Evolutionary conservation across 2,888 invertebrate species (phyloP).

Genomic region (Lithodes maja): DNA sequence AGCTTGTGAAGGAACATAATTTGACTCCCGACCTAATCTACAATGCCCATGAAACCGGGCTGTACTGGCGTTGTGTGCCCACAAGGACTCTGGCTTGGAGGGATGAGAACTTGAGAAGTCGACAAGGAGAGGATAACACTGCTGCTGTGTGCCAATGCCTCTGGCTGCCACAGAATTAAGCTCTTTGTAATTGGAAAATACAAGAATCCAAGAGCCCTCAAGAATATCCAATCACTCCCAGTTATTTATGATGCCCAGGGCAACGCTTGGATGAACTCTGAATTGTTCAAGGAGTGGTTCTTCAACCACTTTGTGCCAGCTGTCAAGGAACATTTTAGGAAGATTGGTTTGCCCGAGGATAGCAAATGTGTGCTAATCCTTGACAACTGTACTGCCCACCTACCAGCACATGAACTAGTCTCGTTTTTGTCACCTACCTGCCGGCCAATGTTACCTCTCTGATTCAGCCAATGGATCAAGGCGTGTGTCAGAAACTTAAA

Average conservation of each 20-base stretch:
- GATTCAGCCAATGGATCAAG: slow-evolving; percentile 9
- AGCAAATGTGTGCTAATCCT: slow-evolving; percentile 1
- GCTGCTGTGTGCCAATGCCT: background rate
- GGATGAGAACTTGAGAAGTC: background rate
- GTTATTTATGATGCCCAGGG: background rate
- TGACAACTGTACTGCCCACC: background rate
- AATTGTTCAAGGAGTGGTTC: slow-evolving; percentile 6
- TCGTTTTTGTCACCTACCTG: slow-evolving; percentile 17
- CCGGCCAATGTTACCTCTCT: slow-evolving; percentile 14
- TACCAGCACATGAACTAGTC: slow-evolving; percentile 1
- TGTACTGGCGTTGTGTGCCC: background rate
- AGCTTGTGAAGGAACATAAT: background rate
- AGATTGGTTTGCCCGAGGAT: slow-evolving; percentile 14
- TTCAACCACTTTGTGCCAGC: background rate
- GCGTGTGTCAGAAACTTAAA: background rate
- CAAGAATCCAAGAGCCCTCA: background rate
- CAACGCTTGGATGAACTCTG: background rate
- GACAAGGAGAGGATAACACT: background rate
- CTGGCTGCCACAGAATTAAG: background rate
- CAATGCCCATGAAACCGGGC: slow-evolving; percentile 25
- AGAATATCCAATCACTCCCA: background rate
- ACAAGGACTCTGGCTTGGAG: slow-evolving; percentile 12
- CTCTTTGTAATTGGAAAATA: background rate
- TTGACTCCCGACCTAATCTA: slow-evolving; percentile 5
- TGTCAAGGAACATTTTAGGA: slow-evolving; percentile 1